phyloP scores from a whole-genome alignment of 2,113 vertebrate genomes.

The Lichenostomus cassidix region DNA sequence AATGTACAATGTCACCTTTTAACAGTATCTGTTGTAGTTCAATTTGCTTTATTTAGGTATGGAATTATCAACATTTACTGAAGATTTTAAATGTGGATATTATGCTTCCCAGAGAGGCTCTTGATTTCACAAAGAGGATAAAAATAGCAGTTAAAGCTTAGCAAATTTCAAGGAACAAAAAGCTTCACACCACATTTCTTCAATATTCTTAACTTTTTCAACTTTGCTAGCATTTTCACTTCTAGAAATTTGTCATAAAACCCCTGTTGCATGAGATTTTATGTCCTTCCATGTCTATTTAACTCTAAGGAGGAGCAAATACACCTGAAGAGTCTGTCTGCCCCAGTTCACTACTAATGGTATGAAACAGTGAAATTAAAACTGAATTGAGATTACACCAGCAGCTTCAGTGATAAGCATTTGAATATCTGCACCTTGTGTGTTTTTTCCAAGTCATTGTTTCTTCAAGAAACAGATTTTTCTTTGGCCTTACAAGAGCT shows the following conservation, averaged over 20 bases:
- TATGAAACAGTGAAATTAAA: not conserved
- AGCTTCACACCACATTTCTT: not conserved
- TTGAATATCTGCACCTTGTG: not conserved
- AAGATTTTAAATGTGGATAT: not conserved
- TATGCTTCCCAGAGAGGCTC: not conserved
- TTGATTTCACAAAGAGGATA: not conserved
- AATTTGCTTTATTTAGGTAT: not conserved
- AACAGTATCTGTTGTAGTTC: not conserved
- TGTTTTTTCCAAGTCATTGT: not conserved
- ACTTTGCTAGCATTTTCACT: not conserved
- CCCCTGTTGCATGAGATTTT: not conserved
- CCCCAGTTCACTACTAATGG: not conserved
- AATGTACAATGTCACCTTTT: slow-evolving; percentile 31
- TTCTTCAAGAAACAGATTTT: not conserved
- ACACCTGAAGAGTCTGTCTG: not conserved
- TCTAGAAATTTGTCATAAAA: not conserved
- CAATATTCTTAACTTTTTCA: not conserved
- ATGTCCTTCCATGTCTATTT: not conserved
- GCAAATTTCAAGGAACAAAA: not conserved
- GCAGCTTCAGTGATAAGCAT: not conserved
- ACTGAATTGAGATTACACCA: not conserved
- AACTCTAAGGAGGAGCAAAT: not conserved
- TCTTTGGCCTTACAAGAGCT: not conserved
- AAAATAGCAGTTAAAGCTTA: not conserved
- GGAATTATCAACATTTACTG: not conserved